Evolutionary conservation across 1,140 invertebrate genomes (phyloP), one percentile per base, ranked within the genome.

Genomic region (Drosophila cardini): DNA sequence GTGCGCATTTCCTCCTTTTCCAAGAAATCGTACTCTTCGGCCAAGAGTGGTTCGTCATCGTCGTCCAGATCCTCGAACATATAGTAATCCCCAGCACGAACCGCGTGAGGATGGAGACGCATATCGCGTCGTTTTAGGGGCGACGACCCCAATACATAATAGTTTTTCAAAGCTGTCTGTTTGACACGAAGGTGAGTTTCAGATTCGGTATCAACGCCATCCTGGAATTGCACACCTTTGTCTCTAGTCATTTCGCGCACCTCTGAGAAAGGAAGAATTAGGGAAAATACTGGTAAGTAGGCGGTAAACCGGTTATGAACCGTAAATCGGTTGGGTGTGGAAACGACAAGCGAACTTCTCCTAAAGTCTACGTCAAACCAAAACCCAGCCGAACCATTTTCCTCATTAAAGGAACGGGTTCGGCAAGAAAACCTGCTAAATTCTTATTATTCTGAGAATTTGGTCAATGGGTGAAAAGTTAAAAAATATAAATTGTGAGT

Each of bases 1-100:
- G 68, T 48, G 2, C 46, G 62, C 8, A 71, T 15, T 15, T 86
- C 83, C 52, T 86, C 75, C 36, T 56, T 81, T 6, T 86, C 83
- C 8, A 86, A 42, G 55, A 87, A 87, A 69, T 87, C 83, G 40
- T 74, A 74, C 45, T 87, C 83, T 26, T 89, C 72, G 43, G 77
- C 71, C 2, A 74, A 15, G 13, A 80, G 48, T 8, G 78, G 63
- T 18, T 87, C 83, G 15, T 82, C 72, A 61, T 21, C 45, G 15
- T 83, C 83, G 2, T 77, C 72, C 1, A 68, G 50, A 15, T 80
- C 72, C 16, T 87, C 67, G 26, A 87, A 87, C 83, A 87, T 87
- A 38, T 87, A 87, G 34, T 87, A 87, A 21, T 87, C 83, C 2
- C 83, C 83, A 4, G 76, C 64, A 8, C 76, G 65, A n/a, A 82